phyloP scores from a whole-genome alignment of 2,888 invertebrate species.

The Phengaris arion region DNA sequence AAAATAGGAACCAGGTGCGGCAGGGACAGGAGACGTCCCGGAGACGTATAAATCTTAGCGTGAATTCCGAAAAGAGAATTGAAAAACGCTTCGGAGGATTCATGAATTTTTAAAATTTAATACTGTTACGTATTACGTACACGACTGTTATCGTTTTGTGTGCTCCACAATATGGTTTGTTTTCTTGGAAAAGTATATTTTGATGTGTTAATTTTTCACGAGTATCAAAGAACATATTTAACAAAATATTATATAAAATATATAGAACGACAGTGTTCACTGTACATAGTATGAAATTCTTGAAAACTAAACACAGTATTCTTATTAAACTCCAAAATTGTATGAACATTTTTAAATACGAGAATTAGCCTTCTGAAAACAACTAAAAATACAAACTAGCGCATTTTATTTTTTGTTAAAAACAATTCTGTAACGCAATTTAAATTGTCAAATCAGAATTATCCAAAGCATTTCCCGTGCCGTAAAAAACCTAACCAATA shows the following conservation, averaged over 20 bases:
- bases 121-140: constrained; percentile 7
- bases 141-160: not conserved
- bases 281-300: no score
- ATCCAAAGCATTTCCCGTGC: not conserved
- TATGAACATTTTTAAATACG: not conserved
- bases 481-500: constrained; percentile 7
- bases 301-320: no score
- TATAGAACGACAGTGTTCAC: no score
- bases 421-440: constrained; percentile 9
- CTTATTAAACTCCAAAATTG: no score
- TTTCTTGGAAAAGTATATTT: not conserved
- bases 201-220: not conserved
- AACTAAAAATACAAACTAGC: not conserved
- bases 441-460: constrained; percentile 15
- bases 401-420: not conserved
- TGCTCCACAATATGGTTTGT: not conserved
- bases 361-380: not conserved
- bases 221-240: no score
- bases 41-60: constrained; percentile 11
- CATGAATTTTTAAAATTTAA: constrained; percentile 19
- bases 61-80: not conserved
- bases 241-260: no score
- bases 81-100: constrained; percentile 16
- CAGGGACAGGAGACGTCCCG: constrained; percentile 19
- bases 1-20: not conserved